A percentile compares a stretch with the other conserved stretches of the same genome.
Conservation (phyloP, 2,113 vertebrate species). For the Candoia aspera region DNA sequence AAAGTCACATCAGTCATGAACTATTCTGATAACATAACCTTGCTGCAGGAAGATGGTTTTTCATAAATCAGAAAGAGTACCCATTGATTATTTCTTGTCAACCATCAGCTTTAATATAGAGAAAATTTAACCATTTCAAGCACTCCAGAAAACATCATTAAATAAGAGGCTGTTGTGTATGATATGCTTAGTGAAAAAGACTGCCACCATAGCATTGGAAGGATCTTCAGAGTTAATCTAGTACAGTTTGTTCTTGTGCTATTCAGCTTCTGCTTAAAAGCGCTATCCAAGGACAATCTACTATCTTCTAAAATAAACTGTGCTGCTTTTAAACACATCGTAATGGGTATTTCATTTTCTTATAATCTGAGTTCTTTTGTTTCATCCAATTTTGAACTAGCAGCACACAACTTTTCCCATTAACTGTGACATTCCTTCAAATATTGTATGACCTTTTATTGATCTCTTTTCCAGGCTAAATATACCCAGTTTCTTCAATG, state of each 20-base stretch:
- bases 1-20: background rate
- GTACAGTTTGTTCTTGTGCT: background rate
- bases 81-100: conserved; percentile 2
- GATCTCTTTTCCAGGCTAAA: background rate
- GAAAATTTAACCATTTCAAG: background rate
- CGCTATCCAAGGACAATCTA: background rate
- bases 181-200: background rate
- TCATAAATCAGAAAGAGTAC: conserved; percentile 5
- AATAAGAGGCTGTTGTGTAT: background rate
- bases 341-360: background rate
- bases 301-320: background rate
- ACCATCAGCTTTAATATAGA: background rate
- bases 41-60: background rate
- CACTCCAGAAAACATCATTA: background rate
- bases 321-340: background rate
- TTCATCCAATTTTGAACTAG: background rate
- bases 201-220: background rate
- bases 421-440: background rate
- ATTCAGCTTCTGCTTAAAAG: background rate
- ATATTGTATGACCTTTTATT: background rate
- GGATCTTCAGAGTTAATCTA: background rate
- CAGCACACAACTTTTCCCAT: background rate
- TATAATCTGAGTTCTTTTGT: background rate
- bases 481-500: background rate
- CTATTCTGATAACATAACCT: background rate